Conservation (phyloP, 1,140 invertebrate species). For the Temnothorax curvispinosus region DNA sequence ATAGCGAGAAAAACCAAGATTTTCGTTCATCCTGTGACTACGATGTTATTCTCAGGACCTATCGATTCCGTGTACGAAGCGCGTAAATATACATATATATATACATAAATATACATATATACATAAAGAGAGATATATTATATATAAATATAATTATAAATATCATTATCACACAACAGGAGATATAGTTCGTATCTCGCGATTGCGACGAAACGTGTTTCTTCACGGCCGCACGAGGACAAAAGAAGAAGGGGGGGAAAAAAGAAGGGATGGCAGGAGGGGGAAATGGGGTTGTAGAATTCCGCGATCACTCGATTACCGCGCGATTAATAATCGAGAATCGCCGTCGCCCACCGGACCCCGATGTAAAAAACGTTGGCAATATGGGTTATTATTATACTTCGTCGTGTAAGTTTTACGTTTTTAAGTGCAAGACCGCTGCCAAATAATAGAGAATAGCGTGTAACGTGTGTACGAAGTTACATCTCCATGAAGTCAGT, state of each 20-base stretch:
- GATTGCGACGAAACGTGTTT: conserved; percentile 35
- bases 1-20: neutral
- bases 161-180: conserved; percentile 24
- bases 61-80: conserved; percentile 66
- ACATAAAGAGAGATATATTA: conserved; percentile 45
- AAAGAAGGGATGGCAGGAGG: neutral
- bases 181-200: neutral
- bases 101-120: conserved; percentile 37
- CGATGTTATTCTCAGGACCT: conserved; percentile 72
- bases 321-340: conserved; percentile 44
- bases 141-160: conserved; percentile 46
- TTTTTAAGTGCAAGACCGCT: conserved; percentile 64
- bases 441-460: conserved; percentile 58
- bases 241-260: neutral
- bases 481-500: conserved; percentile 69
- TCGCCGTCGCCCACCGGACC: neutral
- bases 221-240: conserved; percentile 9
- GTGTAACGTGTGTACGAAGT: conserved; percentile 65
- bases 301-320: conserved; percentile 53
- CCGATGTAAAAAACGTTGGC: conserved; percentile 34
- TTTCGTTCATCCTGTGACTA: conserved; percentile 56
- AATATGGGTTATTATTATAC: conserved; percentile 56
- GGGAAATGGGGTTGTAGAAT: neutral
- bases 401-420: conserved; percentile 57
- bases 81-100: conserved; percentile 32